phyloP scores from a whole-genome alignment of 2,113 vertebrate species.

The Xenotilapia leptura region DNA sequence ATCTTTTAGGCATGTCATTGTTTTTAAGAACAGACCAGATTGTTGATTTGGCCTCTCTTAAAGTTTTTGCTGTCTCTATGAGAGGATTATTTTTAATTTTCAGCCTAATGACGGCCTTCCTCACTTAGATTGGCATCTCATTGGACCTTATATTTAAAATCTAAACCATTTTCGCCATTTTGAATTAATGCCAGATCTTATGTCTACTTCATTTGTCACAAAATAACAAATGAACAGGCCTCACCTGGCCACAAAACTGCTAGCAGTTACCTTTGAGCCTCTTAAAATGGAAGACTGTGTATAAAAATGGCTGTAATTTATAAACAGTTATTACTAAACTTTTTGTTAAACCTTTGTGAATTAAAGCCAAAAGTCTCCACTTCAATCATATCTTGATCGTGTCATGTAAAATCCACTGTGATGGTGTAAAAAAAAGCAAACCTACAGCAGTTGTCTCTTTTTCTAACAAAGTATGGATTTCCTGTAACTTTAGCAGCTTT shows the following conservation, averaged over 20 bases:
- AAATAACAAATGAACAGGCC: background rate
- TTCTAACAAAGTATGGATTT: background rate
- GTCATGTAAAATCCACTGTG: background rate
- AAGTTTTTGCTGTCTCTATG: background rate
- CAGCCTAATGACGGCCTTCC: background rate
- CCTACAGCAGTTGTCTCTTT: background rate
- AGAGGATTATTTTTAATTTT: background rate
- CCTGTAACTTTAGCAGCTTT: background rate
- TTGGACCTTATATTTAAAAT: background rate
- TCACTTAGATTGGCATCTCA: background rate
- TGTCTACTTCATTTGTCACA: background rate
- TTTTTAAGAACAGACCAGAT: background rate
- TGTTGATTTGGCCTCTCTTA: background rate
- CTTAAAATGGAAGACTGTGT: background rate
- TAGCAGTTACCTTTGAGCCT: background rate
- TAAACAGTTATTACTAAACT: background rate
- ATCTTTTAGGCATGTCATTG: background rate
- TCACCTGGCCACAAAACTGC: background rate
- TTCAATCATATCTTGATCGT: background rate
- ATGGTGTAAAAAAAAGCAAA: background rate
- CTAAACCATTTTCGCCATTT: background rate
- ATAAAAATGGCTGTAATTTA: background rate
- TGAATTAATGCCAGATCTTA: background rate
- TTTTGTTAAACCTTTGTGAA: background rate
- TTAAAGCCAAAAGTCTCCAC: background rate